A percentile compares a stretch with the other conserved stretches of the same genome.
These are phyloP conservation scores for Noctua comes DNA, from an alignment of 2,888 invertebrate genomes.

Conservation along the genomic window DNA sequence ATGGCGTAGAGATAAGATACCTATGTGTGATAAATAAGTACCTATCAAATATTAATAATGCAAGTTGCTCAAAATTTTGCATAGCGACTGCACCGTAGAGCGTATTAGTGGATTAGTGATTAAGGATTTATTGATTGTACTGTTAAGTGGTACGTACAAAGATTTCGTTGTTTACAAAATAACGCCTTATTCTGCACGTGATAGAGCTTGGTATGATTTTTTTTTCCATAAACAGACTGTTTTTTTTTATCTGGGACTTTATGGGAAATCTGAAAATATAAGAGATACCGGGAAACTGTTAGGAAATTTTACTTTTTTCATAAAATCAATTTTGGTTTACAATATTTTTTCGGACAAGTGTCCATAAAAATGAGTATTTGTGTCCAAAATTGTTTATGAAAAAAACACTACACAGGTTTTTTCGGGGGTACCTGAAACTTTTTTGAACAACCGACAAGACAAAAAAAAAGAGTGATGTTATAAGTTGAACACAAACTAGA, in stretches of 20 bases:
- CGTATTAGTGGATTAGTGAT: neutral
- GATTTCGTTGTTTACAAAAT: neutral
- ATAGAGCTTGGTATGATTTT: neutral
- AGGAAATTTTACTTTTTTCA: neutral
- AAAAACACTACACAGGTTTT: too few species aligned
- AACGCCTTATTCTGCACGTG: neutral
- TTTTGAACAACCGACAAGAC: too few species aligned
- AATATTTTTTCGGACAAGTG: too few species aligned
- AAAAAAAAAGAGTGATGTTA: too few species aligned
- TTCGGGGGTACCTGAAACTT: too few species aligned
- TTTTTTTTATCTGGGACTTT: neutral
- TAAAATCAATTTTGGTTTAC: too few species aligned
- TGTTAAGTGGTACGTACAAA: neutral
- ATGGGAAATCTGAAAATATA: neutral
- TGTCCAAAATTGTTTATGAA: too few species aligned
- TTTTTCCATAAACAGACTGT: neutral
- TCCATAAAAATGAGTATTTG: too few species aligned
- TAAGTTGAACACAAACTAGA: too few species aligned
- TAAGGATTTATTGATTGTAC: neutral
- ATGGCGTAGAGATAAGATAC: neutral
- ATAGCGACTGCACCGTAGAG: too few species aligned
- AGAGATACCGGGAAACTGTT: neutral
- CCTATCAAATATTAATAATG: neutral
- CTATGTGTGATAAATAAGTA: neutral
- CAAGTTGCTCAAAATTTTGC: neutral